Percentiles rank a stretch among this genome's conserved stretches.
These are phyloP conservation scores for Helicolenus hilgendorfi DNA, from an alignment of 2,797 vertebrate genomes.

Conservation along the genomic window DNA sequence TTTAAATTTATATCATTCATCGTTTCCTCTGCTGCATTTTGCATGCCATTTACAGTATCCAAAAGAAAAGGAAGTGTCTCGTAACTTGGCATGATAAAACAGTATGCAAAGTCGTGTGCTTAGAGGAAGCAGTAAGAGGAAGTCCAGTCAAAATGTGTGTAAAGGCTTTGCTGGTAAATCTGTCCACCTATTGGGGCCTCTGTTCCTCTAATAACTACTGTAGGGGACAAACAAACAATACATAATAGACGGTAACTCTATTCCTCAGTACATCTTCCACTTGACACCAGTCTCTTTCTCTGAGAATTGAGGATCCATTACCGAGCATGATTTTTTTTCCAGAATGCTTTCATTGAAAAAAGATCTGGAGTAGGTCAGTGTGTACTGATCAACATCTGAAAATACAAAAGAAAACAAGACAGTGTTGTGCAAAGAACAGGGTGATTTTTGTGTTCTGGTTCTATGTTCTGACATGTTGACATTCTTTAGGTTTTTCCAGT, in stretches of 20 bases:
- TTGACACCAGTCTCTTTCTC: conserved; percentile 49
- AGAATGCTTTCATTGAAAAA: conserved; percentile 29
- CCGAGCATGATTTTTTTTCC: conserved; percentile 2
- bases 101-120: conserved; percentile 51
- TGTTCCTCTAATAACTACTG: conserved; percentile 1
- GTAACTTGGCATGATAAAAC: conserved; percentile 34
- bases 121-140: conserved; percentile 76
- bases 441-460: background rate
- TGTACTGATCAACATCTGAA: background rate
- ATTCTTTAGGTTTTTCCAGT: background rate
- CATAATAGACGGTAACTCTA: conserved; percentile 45
- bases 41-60: conserved; percentile 28
- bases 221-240: conserved; percentile 50
- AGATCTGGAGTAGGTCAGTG: background rate
- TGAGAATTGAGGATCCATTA: conserved; percentile 39
- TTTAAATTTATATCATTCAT: conserved; percentile 14
- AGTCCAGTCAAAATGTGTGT: conserved; percentile 51
- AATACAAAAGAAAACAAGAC: background rate
- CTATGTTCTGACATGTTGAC: background rate
- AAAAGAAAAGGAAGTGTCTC: conserved; percentile 49
- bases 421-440: background rate
- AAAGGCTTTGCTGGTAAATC: conserved; percentile 25
- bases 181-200: background rate
- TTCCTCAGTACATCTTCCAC: conserved; percentile 40
- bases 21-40: conserved; percentile 20